Evolutionary conservation across 23 tunicate genomes (phyloP), one percentile per base, ranked within the genome.

Genomic region (Halocynthia aurantium): DNA sequence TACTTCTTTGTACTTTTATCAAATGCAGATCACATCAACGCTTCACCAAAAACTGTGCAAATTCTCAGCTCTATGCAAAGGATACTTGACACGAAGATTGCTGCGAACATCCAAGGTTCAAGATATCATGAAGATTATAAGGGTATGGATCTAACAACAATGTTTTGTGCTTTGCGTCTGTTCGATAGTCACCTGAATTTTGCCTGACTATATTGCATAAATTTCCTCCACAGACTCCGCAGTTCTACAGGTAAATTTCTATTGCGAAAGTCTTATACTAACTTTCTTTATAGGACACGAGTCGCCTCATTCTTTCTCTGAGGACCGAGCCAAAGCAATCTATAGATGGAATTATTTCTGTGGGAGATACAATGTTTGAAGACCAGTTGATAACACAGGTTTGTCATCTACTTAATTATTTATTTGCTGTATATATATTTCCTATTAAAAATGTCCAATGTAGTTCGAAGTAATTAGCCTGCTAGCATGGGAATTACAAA

Each of bases 21-120:
- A 19, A 10, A 17, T 74, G 8, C 78, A 74, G 78, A 19, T 74
- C 31, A 53, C 78, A 15, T 31, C 62, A 53, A 12, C 78, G 0
- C 62, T 82, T 52, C 93, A 87, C 65, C 31, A 49, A 51, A 77
- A 82, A 55, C 77, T 85, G 80, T 87, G 93, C 77, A 82, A 82
- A 62, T 61, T 90, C 6, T 90, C 96, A 8, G 96, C 96, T 10
- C 66, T 90, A 19, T 68, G 83, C 50, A 90, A 90, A 81, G 96
- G 96, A 10, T 80, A 90, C 52, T 61, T 90, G 31, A 90, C 89
- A 0, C 70, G 96, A 17, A 72, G 44, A 65, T 70, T 90, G 7
- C 83, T 90, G 17, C 62, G 77, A 0, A 60, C 89, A 8, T 53
- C 61, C 15, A 84, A 84, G 13, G 86, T 81, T 0, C 86, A 82